Base-by-base conservation (phyloP, 1,140 invertebrate species). In the Adoxophyes honmai region DNA sequence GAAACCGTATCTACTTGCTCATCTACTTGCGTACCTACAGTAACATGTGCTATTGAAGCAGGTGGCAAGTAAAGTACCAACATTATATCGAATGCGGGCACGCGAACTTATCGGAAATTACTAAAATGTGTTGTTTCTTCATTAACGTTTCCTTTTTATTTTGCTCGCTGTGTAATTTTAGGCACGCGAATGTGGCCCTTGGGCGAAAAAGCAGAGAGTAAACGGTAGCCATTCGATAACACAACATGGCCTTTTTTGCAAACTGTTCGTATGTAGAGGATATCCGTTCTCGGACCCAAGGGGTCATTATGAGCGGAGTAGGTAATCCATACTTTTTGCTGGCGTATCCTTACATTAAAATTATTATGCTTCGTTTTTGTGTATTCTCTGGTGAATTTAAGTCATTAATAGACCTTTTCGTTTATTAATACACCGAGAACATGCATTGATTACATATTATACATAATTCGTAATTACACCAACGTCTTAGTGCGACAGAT, bases 241-340 rank as follows among this genome's bases (percentile, higher is more conserved):
- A 68, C 68, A 73, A 70, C 55, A 37, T 52, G 52, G 58, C 63
- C 71, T 79, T 81, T 80, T 57, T 77, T 78, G 82, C 66, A 64
- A 73, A 68, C 68, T 66, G 69, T 75, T 78, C 78, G 80, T 75
- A 76, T 83, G 82, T 78, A 60, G 62, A 86, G 84, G 84, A 87
- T 86, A 84, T 87, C 84, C 82, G 82, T 66, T 76, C 68, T 73
- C 64, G 61, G 69, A 59, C 70, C 69, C 66, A 78, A 80, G 72
- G 77, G 75, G 66, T 81, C 75, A 83, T 87, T 85, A 85, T 69
- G 60, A 58, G 57, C 64, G 21, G 51, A 73, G 71, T 60, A 2
- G 21, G 21, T 28, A 73, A 73, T 75, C 61, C 66, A 73, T 67
- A 68, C 66, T 76, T 81, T 78, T 75, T 76, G 62, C 66, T 67